Conservation (phyloP, 2,888 invertebrate genomes). For the Iselma pallidipennis region DNA sequence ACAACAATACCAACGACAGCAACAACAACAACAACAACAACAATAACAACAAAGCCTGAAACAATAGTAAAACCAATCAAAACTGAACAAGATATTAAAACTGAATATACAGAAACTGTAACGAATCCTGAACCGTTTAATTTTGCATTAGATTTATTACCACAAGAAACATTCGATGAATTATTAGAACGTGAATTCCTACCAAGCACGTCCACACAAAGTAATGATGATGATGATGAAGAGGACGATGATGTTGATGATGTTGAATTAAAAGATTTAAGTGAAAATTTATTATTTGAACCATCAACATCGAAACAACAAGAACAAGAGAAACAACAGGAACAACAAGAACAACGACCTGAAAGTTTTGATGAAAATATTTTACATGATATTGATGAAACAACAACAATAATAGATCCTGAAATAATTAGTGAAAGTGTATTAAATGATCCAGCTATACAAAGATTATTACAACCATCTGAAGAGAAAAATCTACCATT, state of each 20-base stretch:
- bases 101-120: conserved; percentile 30
- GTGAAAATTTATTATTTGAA: conserved; percentile 10
- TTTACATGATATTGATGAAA: conserved; percentile 41
- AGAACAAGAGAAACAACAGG: neutral
- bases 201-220: conserved; percentile 41
- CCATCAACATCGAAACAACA: neutral
- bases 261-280: conserved; percentile 44
- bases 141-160: conserved; percentile 32
- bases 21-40: conserved; percentile 19
- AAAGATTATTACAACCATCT: conserved; percentile 42
- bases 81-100: conserved; percentile 32
- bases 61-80: conserved; percentile 35
- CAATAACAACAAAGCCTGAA: conserved; percentile 21
- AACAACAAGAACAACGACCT: neutral
- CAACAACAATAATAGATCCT: conserved; percentile 25
- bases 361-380: conserved; percentile 31
- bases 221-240: conserved; percentile 4
- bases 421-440: conserved; percentile 36
- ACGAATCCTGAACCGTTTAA: conserved; percentile 26
- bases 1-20: too few relatives aligned
- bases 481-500: conserved; percentile 53
- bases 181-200: conserved; percentile 32
- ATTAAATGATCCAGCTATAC: conserved; percentile 42
- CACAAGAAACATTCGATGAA: conserved; percentile 32
- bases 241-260: neutral